A percentile compares a stretch with the other conserved stretches of the same genome.
Conservation (phyloP, 1,140 invertebrate species). For the Drosophila bocki region DNA sequence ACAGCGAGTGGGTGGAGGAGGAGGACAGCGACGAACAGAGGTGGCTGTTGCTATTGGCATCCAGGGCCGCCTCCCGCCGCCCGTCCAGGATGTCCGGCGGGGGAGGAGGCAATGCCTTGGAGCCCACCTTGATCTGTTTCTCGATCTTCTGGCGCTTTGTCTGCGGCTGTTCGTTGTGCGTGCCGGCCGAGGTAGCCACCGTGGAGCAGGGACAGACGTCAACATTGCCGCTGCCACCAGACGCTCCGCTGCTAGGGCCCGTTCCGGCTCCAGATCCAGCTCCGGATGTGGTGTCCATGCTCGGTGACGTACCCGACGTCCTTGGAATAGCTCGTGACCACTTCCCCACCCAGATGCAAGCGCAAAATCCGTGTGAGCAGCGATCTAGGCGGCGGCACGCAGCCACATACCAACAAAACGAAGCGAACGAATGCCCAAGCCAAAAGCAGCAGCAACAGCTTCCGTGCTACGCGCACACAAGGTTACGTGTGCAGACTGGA, state of each 20-base stretch:
- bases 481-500: slow-evolving; percentile 79
- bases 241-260: slow-evolving; percentile 20
- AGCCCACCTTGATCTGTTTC: slow-evolving; percentile 78
- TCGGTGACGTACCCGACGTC: slow-evolving; percentile 71
- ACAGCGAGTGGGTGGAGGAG: slow-evolving; percentile 70
- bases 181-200: slow-evolving; percentile 26
- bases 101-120: slow-evolving; percentile 38
- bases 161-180: slow-evolving; percentile 75
- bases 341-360: slow-evolving; percentile 18
- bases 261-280: slow-evolving; percentile 46
- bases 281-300: slow-evolving; percentile 58
- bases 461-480: slow-evolving; percentile 84
- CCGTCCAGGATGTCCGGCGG: slow-evolving; percentile 75
- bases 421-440: slow-evolving; percentile 39
- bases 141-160: slow-evolving; percentile 82
- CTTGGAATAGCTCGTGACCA: slow-evolving; percentile 15
- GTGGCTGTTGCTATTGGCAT: slow-evolving; percentile 68
- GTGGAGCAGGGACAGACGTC: slow-evolving; percentile 45
- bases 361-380: slow-evolving; percentile 20
- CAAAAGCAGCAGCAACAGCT: slow-evolving; percentile 58
- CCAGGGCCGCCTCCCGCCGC: slow-evolving; percentile 24
- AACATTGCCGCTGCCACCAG: slow-evolving; percentile 7
- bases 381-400: slow-evolving; percentile 18
- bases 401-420: slow-evolving; percentile 43
- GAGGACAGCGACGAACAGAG: slow-evolving; percentile 77